These are phyloP conservation scores for Acronicta alni DNA, from an alignment of 2,888 invertebrate genomes.

Conservation along the genomic window DNA sequence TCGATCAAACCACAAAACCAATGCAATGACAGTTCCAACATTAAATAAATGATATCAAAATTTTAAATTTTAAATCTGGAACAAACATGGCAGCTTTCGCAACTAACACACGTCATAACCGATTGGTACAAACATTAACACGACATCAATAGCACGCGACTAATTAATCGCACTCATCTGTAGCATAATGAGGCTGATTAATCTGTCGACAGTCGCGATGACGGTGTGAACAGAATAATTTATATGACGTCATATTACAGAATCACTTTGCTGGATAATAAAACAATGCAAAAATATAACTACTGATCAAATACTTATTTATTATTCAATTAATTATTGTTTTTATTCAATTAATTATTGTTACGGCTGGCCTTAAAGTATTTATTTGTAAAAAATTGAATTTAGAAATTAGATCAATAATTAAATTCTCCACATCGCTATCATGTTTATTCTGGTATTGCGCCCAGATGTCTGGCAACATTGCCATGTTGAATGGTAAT, in stretches of 20 bases:
- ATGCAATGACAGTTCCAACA: too few species aligned
- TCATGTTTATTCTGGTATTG: too few species aligned
- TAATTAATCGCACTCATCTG: slow-evolving; percentile 50
- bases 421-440: too few species aligned
- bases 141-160: slow-evolving; percentile 42
- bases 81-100: slow-evolving; percentile 16
- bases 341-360: too few species aligned
- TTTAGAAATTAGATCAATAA: too few species aligned
- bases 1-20: too few species aligned
- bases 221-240: slow-evolving; percentile 54
- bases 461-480: too few species aligned
- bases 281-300: slow-evolving; percentile 16
- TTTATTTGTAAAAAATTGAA: too few species aligned
- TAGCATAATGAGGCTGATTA: slow-evolving; percentile 53
- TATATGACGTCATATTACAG: slow-evolving; percentile 36
- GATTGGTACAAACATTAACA: slow-evolving; percentile 45
- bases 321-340: too few species aligned
- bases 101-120: slow-evolving; percentile 12
- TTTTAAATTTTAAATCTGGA: slow-evolving; percentile 7
- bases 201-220: slow-evolving; percentile 38
- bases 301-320: too few species aligned
- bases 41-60: not conserved
- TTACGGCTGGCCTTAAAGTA: too few species aligned
- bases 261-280: slow-evolving; percentile 3
- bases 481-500: too few species aligned